Evolutionary conservation across 2,113 vertebrate genomes (phyloP).

Genomic region (Pao palembangensis): DNA sequence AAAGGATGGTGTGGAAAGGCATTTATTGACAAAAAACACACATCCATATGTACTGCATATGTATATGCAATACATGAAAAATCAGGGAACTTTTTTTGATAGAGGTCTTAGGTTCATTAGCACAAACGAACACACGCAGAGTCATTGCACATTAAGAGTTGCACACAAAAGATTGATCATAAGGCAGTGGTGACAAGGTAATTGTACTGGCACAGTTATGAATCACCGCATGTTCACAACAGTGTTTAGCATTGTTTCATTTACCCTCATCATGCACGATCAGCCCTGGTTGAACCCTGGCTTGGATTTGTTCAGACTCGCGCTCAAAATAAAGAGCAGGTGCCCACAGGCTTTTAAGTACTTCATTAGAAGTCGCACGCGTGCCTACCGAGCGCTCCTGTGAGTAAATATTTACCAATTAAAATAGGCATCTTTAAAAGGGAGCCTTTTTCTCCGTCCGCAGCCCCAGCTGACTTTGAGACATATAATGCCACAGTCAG

Average conservation of each 20-base stretch:
- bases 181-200: conserved; percentile 10
- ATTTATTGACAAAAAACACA: too few relatives aligned
- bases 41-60: too few relatives aligned
- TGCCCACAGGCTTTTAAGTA: conserved; percentile 43
- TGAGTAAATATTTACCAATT: conserved; percentile 72
- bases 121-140: too few relatives aligned
- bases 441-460: conserved; percentile 21
- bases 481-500: conserved; percentile 58
- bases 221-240: conserved; percentile 10
- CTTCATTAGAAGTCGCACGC: conserved; percentile 44
- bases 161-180: conserved; percentile 1
- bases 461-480: conserved; percentile 65
- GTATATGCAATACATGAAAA: too few relatives aligned
- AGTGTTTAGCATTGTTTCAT: conserved; percentile 26
- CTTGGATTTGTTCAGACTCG: conserved; percentile 53
- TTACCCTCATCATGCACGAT: conserved; percentile 44
- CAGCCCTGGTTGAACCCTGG: conserved; percentile 50
- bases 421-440: conserved; percentile 58
- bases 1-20: neutral
- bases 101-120: too few relatives aligned
- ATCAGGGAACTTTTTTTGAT: too few relatives aligned
- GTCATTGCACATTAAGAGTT: too few relatives aligned
- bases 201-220: conserved; percentile 20
- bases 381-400: conserved; percentile 45
- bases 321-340: conserved; percentile 41